A percentile compares a stretch with the other conserved stretches of the same genome.
Conservation (phyloP, 2,888 invertebrate species). For the Magallana nippona region DNA sequence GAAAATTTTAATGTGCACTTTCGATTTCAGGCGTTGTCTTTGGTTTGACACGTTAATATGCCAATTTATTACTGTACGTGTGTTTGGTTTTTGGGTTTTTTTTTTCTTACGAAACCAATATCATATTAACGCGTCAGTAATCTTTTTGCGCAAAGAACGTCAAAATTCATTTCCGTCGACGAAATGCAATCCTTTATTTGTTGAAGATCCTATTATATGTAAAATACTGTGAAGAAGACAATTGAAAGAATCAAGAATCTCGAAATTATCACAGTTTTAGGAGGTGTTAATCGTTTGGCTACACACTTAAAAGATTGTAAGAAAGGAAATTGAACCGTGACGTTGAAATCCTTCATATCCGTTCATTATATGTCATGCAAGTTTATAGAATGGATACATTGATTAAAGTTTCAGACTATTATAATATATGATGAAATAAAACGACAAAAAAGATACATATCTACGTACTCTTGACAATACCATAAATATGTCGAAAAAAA, state of each 20-base stretch:
- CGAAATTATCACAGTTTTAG: background rate
- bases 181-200: background rate
- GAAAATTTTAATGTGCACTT: background rate
- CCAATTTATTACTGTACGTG: background rate
- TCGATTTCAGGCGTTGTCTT: background rate
- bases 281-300: background rate
- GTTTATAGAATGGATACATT: too few species aligned
- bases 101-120: background rate
- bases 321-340: too few species aligned
- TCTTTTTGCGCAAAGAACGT: constrained; percentile 15
- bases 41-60: background rate
- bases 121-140: background rate
- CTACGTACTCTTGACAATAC: too few species aligned
- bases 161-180: background rate
- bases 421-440: too few species aligned
- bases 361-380: too few species aligned
- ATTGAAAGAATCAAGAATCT: background rate
- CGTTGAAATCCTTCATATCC: too few species aligned
- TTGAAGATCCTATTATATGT: background rate
- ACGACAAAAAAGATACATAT: too few species aligned
- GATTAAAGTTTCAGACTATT: too few species aligned
- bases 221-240: background rate
- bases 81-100: background rate
- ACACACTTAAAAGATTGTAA: too few species aligned
- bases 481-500: too few species aligned